phyloP scores from a whole-genome alignment of 1,140 invertebrate genomes.

The Aphis craccivora region DNA sequence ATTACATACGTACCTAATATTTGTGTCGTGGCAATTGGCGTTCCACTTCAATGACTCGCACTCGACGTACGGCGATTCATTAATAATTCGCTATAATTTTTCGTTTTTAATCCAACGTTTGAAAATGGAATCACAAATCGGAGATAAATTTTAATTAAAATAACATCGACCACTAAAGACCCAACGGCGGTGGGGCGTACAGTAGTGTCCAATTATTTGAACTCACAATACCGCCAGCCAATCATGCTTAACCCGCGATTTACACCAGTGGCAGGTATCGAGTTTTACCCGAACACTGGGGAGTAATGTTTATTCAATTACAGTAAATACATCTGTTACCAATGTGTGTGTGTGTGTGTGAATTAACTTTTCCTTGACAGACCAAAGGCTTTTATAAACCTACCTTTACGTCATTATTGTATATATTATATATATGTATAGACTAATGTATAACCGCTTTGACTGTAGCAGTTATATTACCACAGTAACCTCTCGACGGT shows the following conservation, averaged over 20 bases:
- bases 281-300: background rate
- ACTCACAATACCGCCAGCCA: background rate
- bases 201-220: background rate
- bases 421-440: background rate
- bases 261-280: background rate
- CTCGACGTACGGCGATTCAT: background rate
- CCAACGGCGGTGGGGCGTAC: background rate
- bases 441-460: background rate
- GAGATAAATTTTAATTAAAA: constrained; percentile 19
- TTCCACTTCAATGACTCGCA: background rate
- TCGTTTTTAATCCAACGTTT: background rate
- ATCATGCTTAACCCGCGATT: background rate
- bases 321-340: background rate
- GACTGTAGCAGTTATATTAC: background rate
- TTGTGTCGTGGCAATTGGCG: background rate
- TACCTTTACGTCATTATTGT: background rate
- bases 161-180: background rate
- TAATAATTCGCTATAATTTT: background rate
- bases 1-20: background rate
- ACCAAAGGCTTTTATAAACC: background rate
- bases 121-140: background rate
- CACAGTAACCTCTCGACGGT: background rate
- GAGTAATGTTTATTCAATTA: background rate
- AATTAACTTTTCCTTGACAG: constrained; percentile 15
- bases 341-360: background rate